Evolutionary conservation across 1,140 invertebrate species (phyloP), one percentile per base, ranked within the genome.

Genomic region (Drosophila truncata): DNA sequence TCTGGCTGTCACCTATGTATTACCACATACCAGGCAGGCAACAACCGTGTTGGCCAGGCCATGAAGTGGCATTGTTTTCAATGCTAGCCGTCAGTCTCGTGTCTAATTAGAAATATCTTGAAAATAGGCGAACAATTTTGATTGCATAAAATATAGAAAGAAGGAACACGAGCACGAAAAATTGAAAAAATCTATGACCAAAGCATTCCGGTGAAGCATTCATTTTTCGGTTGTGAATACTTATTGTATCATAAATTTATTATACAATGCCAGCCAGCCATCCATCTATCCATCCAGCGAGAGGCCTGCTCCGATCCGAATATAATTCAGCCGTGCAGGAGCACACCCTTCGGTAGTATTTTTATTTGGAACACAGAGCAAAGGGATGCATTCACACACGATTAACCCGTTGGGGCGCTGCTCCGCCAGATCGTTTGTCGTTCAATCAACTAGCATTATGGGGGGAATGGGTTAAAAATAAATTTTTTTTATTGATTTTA

Each of bases 61-160:
- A 20, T n/a, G 55, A 31, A 13, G 58, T 37, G 49, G 41, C 65
- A 49, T 71, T 62, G 55, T 42, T 29, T 49, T 73, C 74, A 80
- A 80, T 81, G 78, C 61, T 66, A 57, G 46, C 73, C 66, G 78
- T 81, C 79, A 82, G 80, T 82, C 79, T 77, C 47, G 41, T 80
- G 79, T 82, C 79, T 82, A 82, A 82, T 82, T 82, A 82, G 79
- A 82, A 80, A 82, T 58, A 81, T 81, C 62, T 71, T 52, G n/a
- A 31, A 31, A 50, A 31, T 54, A 23, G 33, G 14, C 33, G 14
- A 16, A 23, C 6, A 11, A 37, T 23, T 25, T 23, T 1, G 18
- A 37, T 54, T 54, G 23, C 52, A 55, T 25, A 20, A 55, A 37
- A 37, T 55, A 37, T 54, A 9, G 14, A 54, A n/a, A 9, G 14